Evolutionary conservation across 2,888 invertebrate species (phyloP), one percentile per base, ranked within the genome.

Genomic region (Apamea sordens): DNA sequence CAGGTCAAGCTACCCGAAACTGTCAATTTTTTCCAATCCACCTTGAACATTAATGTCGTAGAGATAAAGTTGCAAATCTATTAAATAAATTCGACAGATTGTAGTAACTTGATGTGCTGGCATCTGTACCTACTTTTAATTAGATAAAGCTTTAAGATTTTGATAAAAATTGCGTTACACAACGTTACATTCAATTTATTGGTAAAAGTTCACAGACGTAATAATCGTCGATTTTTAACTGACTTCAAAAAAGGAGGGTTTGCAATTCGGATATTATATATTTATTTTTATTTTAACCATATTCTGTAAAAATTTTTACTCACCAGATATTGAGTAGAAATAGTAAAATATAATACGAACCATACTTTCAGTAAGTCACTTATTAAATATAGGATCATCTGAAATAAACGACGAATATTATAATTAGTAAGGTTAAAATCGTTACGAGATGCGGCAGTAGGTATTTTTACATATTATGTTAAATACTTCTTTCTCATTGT

Each of bases 281-380:
- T 36, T 36, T 36, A 2, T 36, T 36, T 36, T 36, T 36, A 15
- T 13, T n/a, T n/a, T 6, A n/a, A n/a, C 2, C 5, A n/a, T 24
- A 24, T 24, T 24, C 11, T 59, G n/a, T n/a, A 59, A 59, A 59
- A 56, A 76, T 36, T 36, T 36, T 36, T 36, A 36, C 36, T 36
- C 3, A 36, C 69, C 68, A 24, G 3, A 47, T n/a, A 0, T 36
- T 61, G 69, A 4, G 10, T 21, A 15, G n/a, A n/a, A 28, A 76
- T 13, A n/a, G 11, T 21, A n/a, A n/a, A 61, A n/a, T 63, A 50
- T 47, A 76, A 24, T 21, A 28, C 8, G 10, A 13, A 8, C 7
- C 36, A 47, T 21, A 76, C 18, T 36, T 76, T 76, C 2, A 36
- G 8, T 18, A 63, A 47, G 59, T 76, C 76, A 69, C 56, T 28